Conservation (phyloP, 1,140 invertebrate species). For the Zophobas morio region DNA sequence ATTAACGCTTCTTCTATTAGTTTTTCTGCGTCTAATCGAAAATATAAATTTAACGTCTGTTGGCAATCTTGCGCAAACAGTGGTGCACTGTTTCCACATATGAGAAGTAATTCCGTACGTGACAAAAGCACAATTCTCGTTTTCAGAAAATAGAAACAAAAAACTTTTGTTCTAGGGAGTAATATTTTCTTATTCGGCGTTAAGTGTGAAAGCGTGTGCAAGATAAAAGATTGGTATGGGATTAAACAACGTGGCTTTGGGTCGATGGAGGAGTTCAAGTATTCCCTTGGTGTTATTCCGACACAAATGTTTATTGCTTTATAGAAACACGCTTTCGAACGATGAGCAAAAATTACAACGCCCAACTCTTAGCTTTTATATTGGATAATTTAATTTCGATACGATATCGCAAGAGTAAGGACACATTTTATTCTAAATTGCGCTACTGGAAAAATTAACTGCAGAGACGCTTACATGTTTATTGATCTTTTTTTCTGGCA, state of each 20-base stretch:
- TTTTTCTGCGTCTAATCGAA: too few relatives aligned
- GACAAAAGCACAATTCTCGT: conserved; percentile 37
- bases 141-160: conserved; percentile 55
- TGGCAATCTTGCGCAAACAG: too few relatives aligned
- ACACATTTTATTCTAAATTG: too few relatives aligned
- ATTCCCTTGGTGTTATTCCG: conserved; percentile 57
- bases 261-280: conserved; percentile 52
- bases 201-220: conserved; percentile 66
- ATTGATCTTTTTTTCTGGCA: too few relatives aligned
- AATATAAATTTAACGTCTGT: too few relatives aligned
- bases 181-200: conserved; percentile 62
- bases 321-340: conserved; percentile 53
- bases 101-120: conserved; percentile 41
- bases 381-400: conserved; percentile 14
- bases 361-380: conserved; percentile 8
- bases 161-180: conserved; percentile 58
- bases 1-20: not conserved
- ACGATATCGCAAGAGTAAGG: not conserved
- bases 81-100: not conserved
- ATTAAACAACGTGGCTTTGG: conserved; percentile 64
- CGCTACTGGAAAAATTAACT: too few relatives aligned
- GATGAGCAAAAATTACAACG: conserved; percentile 20
- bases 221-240: conserved; percentile 68
- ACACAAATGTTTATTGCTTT: conserved; percentile 56
- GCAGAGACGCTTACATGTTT: too few relatives aligned